Percentiles rank a stretch among this genome's conserved stretches.
These are phyloP conservation scores for Solea solea DNA, from an alignment of 2,113 vertebrate species.

Conservation along the genomic window DNA sequence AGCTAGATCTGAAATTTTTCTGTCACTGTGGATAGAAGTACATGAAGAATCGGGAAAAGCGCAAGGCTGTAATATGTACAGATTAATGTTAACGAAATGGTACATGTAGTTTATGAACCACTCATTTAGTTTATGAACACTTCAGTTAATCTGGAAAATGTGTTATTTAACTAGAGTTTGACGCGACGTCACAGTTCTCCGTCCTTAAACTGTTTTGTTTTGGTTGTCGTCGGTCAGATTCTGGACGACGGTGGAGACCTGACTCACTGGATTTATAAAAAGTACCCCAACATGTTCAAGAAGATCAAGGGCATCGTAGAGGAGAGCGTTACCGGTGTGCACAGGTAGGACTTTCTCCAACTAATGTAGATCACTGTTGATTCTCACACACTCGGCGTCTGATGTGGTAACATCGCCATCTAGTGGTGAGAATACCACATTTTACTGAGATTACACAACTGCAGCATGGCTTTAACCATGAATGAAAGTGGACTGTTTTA, in stretches of 20 bases:
- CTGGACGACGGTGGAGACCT: constrained; percentile 97
- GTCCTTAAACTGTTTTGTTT: background rate
- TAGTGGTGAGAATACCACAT: constrained; percentile 60
- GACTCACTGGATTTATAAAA: constrained; percentile 99
- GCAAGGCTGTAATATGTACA: background rate
- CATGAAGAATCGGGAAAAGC: background rate
- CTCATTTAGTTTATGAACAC: background rate
- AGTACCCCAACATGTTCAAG: constrained; percentile 99
- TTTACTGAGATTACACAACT: background rate
- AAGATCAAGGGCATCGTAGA: constrained; percentile 99
- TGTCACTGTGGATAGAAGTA: background rate
- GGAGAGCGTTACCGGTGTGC: constrained; percentile 98
- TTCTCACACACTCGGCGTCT: background rate
- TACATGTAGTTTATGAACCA: background rate
- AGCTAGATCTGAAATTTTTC: background rate
- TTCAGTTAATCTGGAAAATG: too few relatives aligned
- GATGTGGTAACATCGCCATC: constrained; percentile 58
- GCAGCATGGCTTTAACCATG: background rate
- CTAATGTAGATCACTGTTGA: background rate
- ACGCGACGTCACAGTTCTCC: background rate
- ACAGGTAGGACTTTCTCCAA: constrained; percentile 82
- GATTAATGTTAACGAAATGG: too few relatives aligned
- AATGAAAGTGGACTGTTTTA: background rate
- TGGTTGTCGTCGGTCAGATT: constrained; percentile 81
- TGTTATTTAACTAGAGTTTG: too few relatives aligned